Conservation (phyloP, 2,113 vertebrate genomes). For the Hemibagrus wyckioides region DNA sequence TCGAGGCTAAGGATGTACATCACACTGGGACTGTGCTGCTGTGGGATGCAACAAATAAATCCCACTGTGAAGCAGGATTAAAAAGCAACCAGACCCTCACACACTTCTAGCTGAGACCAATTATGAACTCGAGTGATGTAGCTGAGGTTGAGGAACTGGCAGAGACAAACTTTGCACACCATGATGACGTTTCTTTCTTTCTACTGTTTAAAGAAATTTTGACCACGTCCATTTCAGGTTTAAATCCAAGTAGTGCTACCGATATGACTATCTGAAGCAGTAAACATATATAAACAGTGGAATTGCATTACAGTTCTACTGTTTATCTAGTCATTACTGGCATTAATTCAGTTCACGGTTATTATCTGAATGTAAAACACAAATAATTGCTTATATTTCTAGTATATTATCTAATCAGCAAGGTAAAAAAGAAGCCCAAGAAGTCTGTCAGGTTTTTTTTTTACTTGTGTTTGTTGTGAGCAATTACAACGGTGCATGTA, state of each 20-base stretch:
- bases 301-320: neutral
- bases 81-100: neutral
- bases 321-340: neutral
- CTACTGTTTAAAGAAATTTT: neutral
- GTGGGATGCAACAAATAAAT: neutral
- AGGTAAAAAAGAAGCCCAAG: neutral
- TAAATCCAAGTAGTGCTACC: neutral
- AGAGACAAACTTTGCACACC: neutral
- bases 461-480: neutral
- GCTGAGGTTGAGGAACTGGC: neutral
- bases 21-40: neutral
- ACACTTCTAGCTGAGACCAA: neutral
- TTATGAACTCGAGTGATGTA: neutral
- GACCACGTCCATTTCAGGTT: neutral
- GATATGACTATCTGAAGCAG: neutral
- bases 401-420: slow-evolving; percentile 5
- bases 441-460: neutral
- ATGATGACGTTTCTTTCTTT: neutral
- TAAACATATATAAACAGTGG: neutral
- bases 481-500: neutral
- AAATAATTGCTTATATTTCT: neutral
- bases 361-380: neutral
- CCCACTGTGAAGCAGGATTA: neutral
- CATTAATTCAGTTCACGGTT: neutral
- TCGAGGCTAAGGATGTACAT: neutral